A percentile compares a stretch with the other conserved stretches of the same genome.
These are phyloP conservation scores for Hirtodrosophila alboralis DNA, from an alignment of 2,888 invertebrate species.

Conservation along the genomic window DNA sequence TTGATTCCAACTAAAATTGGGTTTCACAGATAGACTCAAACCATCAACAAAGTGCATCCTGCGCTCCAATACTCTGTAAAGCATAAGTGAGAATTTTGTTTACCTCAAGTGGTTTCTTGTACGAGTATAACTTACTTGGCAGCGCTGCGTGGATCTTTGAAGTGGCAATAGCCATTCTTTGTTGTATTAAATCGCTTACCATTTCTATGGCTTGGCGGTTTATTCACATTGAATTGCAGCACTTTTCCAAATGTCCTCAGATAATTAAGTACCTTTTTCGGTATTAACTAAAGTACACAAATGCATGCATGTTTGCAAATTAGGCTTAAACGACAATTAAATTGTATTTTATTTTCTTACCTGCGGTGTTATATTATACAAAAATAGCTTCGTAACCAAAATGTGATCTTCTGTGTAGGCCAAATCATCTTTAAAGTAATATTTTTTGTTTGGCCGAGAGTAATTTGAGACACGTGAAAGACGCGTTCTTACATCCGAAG, in stretches of 20 bases:
- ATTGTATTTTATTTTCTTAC: conserved; percentile 34
- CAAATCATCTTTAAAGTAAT: conserved; percentile 32
- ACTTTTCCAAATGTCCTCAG: conserved; percentile 42
- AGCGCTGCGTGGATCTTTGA: conserved; percentile 40
- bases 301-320: no score
- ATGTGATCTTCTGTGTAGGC: conserved; percentile 63
- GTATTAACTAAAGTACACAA: conserved; percentile 28
- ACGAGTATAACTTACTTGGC: conserved; percentile 53
- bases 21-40: conserved; percentile 29
- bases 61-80: conserved; percentile 23
- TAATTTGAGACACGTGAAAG: no score
- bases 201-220: no score
- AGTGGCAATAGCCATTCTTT: no score
- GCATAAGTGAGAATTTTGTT: not conserved
- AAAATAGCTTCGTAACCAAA: conserved; percentile 39
- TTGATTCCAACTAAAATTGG: conserved; percentile 66
- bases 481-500: no score
- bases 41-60: conserved; percentile 26
- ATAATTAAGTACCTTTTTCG: conserved; percentile 7
- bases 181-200: no score
- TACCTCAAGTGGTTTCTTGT: no score
- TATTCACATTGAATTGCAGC: conserved; percentile 22
- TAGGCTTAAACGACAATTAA: no score
- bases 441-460: not conserved
- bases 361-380: conserved; percentile 28